Base-by-base conservation (phyloP, 2,113 vertebrate genomes). In the Hyaena hyaena region DNA sequence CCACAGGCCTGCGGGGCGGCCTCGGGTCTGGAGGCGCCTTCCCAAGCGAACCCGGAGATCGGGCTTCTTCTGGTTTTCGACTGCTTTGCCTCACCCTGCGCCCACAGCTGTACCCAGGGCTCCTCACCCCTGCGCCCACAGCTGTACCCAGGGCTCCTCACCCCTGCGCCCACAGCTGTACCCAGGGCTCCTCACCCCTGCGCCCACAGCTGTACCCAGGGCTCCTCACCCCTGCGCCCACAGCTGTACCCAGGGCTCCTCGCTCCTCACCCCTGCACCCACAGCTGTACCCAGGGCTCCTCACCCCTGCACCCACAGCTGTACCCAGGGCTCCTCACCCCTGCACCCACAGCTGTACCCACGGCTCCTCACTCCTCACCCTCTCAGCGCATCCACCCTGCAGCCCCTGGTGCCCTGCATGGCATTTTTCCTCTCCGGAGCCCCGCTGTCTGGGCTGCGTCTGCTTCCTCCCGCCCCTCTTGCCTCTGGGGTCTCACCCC, bases 1-100 rank as follows among this genome's bases (percentile, higher is more conserved):
- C 43, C 1, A 0, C 14, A 3, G 28, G 16, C 14, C 39, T 0
- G 7, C 33, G 0, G 7, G 6, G 31, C 2, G 0, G n/a, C 11
- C 19, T 35, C 55, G 0, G 9, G 39, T 21, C 16, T 23, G 2
- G 9, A 5, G 68, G 15, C 1, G 24, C 23, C 12, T 0, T 2
- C n/a, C 11, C 19, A 10, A 19, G 15, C 4, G 2, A 26, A 7
- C 2, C 0, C 4, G 11, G 10, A 8, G 15, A 26, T 19, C 15
- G 1, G 14, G 16, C 33, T 58, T 7, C 1, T 8, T 4, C 1
- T 7, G 33, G 26, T 68, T 45, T 66, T 15, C 24, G 5, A 24
- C 15, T 7, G 14, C 3, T 48, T 35, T 17, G 45, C 43, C 50
- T 71, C 12, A 2, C 4, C 4, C 45, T 31, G 19, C 7, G 43